Evolutionary conservation across 2,888 invertebrate genomes (phyloP), one percentile per base, ranked within the genome.

Genomic region (Erynnis tages): DNA sequence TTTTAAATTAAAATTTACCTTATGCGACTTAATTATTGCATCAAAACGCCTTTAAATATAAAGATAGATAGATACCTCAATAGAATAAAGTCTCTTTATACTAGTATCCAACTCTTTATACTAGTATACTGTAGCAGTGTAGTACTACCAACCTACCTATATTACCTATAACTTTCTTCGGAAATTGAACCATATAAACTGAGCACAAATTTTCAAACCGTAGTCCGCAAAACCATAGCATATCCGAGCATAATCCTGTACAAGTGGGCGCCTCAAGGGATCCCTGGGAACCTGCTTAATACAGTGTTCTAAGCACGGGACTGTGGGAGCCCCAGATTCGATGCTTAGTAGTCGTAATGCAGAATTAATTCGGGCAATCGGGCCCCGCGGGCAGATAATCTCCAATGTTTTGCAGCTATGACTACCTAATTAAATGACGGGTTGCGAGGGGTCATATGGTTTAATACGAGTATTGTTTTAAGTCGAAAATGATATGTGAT

Each of bases 221-320:
- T 54, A 53, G 57, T 29, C 56, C 55, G 55, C 54, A 53, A 58
- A 53, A 53, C 54, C 53, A n/a, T 13, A 27, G 14, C 44, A 44
- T 45, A 45, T 34, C 48, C 40, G 29, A 34, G 45, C 45, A 45
- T 80, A 86, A 87, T 83, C 86, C 82, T 59, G 73, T 69, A 72
- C 83, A 83, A 86, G 87, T 83, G 79, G 72, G 60, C 77, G 78
- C 79, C 81, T 71, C 77, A 60, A 70, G 83, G 82, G 82, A 75
- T 60, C 64, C 67, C 73, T 76, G 84, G 80, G 83, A 84, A 83
- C 79, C 74, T 68, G 77, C 69, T 72, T 71, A 63, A 68, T 73
- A 70, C 66, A 58, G 68, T 66, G 58, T 70, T 69, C 67, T 74
- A 69, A 69, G 50, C 52, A 54, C 43, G 57, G 40, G 37, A 49